Evolutionary conservation across 2,797 vertebrate species (phyloP).

Genomic region (Chaunax sp.): DNA sequence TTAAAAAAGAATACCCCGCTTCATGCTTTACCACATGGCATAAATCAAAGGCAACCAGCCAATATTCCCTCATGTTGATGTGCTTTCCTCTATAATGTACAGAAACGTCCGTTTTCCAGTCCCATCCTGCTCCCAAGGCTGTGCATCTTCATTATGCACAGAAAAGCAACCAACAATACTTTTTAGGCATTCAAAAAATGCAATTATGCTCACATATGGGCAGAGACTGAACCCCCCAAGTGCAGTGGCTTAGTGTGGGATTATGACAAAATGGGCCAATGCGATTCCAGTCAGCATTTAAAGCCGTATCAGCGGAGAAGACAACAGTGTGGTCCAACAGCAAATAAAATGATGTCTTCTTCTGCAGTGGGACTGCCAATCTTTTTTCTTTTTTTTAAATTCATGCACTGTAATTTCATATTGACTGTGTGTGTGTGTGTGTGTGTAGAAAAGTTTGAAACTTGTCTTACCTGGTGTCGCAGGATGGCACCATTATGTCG

Average conservation of each 20-base stretch:
- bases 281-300: slow-evolving; percentile 61
- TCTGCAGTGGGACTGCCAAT: background rate
- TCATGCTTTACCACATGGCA: slow-evolving; percentile 32
- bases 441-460: slow-evolving; percentile 14
- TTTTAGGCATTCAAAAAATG: slow-evolving; percentile 63
- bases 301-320: slow-evolving; percentile 45
- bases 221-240: slow-evolving; percentile 36
- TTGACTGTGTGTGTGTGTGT: background rate
- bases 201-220: slow-evolving; percentile 68
- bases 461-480: slow-evolving; percentile 64
- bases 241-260: slow-evolving; percentile 50
- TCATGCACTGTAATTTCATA: background rate
- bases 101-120: slow-evolving; percentile 62
- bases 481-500: slow-evolving; percentile 17
- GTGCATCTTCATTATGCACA: slow-evolving; percentile 57
- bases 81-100: slow-evolving; percentile 49
- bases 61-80: slow-evolving; percentile 18
- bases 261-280: slow-evolving; percentile 71
- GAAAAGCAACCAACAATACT: slow-evolving; percentile 34
- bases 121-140: slow-evolving; percentile 37
- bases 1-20: slow-evolving; percentile 28
- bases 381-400: background rate
- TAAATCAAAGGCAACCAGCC: slow-evolving; percentile 30
- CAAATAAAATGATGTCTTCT: slow-evolving; percentile 17
- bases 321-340: slow-evolving; percentile 28